A percentile compares a stretch with the other conserved stretches of the same genome.
Conservation (phyloP, 37 sponge, comb jelly and placozoan genomes). For the Halichondria panicea region DNA sequence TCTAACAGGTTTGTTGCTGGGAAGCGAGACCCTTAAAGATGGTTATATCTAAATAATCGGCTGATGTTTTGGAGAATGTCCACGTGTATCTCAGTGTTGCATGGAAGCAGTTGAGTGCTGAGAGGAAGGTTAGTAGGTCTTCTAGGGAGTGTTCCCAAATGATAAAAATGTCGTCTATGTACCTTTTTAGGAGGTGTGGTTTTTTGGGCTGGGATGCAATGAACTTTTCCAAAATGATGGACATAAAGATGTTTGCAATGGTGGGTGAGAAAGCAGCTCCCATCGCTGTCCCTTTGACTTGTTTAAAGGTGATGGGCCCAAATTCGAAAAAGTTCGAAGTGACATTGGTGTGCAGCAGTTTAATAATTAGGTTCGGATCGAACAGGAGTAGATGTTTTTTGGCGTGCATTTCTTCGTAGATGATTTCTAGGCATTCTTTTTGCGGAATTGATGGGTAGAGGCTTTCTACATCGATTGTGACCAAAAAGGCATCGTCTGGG, state of each 20-base stretch:
- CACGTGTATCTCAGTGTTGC: conserved; percentile 8
- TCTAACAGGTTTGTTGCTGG: not conserved
- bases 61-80: not conserved
- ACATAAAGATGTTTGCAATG: conserved; percentile 38
- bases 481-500: conserved; percentile 20
- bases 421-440: conserved; percentile 20
- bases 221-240: conserved; percentile 6
- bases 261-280: conserved; percentile 42
- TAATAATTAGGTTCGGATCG: conserved; percentile 28
- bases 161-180: conserved; percentile 59
- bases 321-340: conserved; percentile 36
- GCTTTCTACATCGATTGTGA: conserved; percentile 34
- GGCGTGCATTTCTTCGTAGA: conserved; percentile 11
- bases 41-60: conserved; percentile 25
- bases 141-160: conserved; percentile 10
- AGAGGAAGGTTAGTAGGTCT: not conserved
- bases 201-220: not conserved
- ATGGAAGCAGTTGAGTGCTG: conserved; percentile 12
- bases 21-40: conserved; percentile 9
- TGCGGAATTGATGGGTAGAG: conserved; percentile 41
- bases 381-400: conserved; percentile 8
- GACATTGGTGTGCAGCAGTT: conserved; percentile 18
- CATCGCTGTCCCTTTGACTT: conserved; percentile 46
- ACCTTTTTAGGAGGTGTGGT: conserved; percentile 18
- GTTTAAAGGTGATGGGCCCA: conserved; percentile 5